Evolutionary conservation across 2,888 invertebrate species (phyloP).

Genomic region (Pammene fasciana): DNA sequence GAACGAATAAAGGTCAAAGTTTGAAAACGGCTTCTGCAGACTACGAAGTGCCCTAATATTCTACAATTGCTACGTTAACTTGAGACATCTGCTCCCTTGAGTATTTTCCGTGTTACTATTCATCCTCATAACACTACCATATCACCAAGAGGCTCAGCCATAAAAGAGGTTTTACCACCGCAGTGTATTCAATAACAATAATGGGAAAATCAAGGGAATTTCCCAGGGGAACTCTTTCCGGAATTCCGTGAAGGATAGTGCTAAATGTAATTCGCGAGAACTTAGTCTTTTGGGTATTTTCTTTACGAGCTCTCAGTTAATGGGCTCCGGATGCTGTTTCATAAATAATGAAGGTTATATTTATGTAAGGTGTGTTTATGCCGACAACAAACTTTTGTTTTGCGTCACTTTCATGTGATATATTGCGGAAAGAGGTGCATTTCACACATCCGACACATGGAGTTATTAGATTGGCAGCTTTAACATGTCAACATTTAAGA

Average conservation of each 20-base stretch:
- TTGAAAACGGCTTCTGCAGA: no score
- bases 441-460: no score
- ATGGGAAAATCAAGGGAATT: conserved; percentile 42
- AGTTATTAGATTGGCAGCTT: no score
- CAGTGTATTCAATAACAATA: conserved; percentile 37
- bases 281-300: conserved; percentile 21
- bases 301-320: conserved; percentile 7
- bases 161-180: conserved; percentile 21
- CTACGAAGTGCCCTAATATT: no score
- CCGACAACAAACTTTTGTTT: no score
- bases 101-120: background rate
- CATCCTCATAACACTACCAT: background rate
- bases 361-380: no score
- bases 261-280: conserved; percentile 27
- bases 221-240: conserved; percentile 35
- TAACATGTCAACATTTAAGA: no score
- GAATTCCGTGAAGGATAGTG: conserved; percentile 31
- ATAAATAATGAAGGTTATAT: background rate
- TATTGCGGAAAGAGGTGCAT: no score
- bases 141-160: background rate
- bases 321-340: background rate
- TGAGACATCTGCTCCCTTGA: no score
- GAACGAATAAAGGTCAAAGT: no score
- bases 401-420: no score
- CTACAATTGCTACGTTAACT: no score